phyloP scores from a whole-genome alignment of 2,113 vertebrate species.

The Todiramphus saurophagus region DNA sequence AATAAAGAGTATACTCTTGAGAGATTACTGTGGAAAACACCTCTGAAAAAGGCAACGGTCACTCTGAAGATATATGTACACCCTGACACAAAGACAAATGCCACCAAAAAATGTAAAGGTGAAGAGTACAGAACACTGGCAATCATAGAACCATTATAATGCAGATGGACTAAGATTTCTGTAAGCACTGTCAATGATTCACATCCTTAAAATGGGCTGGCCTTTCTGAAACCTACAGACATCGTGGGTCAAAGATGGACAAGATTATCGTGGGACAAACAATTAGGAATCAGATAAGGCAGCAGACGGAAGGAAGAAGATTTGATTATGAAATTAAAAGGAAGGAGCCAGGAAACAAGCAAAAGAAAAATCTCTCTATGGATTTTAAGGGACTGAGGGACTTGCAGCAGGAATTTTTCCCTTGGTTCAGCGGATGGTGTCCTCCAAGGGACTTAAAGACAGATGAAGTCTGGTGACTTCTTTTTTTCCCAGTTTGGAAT shows the following conservation, averaged over 20 bases:
- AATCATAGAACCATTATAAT: neutral
- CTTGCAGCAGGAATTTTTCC: neutral
- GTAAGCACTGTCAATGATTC: neutral
- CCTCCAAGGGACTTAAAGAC: neutral
- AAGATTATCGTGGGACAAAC: neutral
- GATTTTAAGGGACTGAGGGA: neutral
- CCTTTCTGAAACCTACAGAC: neutral
- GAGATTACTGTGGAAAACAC: neutral
- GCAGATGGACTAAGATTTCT: neutral
- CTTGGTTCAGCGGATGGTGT: neutral
- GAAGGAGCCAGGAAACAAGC: neutral
- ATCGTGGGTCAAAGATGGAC: neutral
- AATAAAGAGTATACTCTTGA: neutral
- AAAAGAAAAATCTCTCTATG: neutral
- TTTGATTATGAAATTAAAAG: neutral
- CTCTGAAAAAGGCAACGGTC: neutral
- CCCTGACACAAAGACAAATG: neutral
- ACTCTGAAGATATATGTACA: neutral
- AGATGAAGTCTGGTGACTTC: neutral
- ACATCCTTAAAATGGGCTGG: neutral
- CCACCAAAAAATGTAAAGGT: neutral
- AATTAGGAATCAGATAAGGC: neutral
- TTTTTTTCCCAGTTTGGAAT: neutral
- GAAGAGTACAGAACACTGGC: neutral
- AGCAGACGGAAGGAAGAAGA: neutral